A percentile compares a stretch with the other conserved stretches of the same genome.
Conservation (phyloP, 2,113 vertebrate species). For the Steatornis caripensis region DNA sequence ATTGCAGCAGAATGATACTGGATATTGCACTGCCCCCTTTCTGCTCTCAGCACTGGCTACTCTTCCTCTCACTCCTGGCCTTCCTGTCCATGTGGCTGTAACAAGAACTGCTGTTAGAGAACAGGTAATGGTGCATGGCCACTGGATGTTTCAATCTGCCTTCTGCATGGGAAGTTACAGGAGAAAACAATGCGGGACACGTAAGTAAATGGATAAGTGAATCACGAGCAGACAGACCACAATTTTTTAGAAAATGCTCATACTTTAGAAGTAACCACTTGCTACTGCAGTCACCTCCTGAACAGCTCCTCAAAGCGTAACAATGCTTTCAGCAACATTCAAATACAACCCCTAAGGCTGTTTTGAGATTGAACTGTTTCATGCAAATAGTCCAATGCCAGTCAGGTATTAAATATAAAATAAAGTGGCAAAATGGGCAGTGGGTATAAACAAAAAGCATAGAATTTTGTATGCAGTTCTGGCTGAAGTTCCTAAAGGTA, state of each 20-base stretch:
- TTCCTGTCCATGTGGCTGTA: neutral
- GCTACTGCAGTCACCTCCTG: neutral
- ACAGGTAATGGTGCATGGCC: neutral
- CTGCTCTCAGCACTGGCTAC: neutral
- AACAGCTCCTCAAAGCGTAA: neutral
- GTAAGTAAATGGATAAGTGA: neutral
- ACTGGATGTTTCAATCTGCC: neutral
- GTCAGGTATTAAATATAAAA: neutral
- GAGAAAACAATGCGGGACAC: neutral
- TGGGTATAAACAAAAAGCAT: neutral
- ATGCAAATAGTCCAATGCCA: neutral
- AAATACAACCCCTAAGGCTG: neutral
- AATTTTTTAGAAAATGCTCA: neutral
- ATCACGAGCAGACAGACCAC: neutral
- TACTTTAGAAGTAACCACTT: neutral
- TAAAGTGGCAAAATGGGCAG: neutral
- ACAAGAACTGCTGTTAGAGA: neutral
- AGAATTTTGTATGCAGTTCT: neutral
- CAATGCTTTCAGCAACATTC: neutral
- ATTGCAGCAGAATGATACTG: neutral
- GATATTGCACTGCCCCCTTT: neutral
- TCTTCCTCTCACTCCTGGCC: neutral
- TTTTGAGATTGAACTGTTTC: neutral
- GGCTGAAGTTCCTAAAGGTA: neutral
- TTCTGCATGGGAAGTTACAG: neutral